Percentiles rank a stretch among this genome's conserved stretches.
Evolutionary conservation across 2,888 invertebrate genomes (phyloP).

Genomic region (Netelia virgata): DNA sequence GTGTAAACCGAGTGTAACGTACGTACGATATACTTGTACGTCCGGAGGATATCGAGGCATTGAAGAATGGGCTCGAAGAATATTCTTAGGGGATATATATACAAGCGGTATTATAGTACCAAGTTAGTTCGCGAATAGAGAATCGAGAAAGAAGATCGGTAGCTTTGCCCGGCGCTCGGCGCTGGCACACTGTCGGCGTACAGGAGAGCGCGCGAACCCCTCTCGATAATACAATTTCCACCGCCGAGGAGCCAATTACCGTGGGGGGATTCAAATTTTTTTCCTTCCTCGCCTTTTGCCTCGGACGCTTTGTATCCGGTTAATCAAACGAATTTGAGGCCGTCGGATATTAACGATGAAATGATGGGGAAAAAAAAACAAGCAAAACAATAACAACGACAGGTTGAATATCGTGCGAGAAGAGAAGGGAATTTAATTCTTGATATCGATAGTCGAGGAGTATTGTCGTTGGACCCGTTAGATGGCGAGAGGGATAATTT

Average conservation of each 20-base stretch:
- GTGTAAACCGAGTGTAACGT: conserved; percentile 13
- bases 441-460: conserved; percentile 5
- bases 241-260: conserved; percentile 58
- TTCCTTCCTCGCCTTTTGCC: neutral
- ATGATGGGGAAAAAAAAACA: neutral
- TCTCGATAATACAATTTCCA: conserved; percentile 56
- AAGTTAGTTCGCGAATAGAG: conserved; percentile 27
- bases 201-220: conserved; percentile 32
- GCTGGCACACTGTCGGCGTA: conserved; percentile 35
- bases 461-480: neutral
- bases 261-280: neutral
- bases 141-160: conserved; percentile 61
- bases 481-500: neutral
- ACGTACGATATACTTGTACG: conserved; percentile 63
- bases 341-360: conserved; percentile 25
- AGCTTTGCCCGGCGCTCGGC: conserved; percentile 41
- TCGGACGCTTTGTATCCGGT: conserved; percentile 15
- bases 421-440: neutral
- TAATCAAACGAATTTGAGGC: conserved; percentile 47
- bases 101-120: conserved; percentile 28
- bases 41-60: conserved; percentile 70
- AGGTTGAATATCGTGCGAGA: neutral
- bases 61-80: conserved; percentile 64
- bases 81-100: conserved; percentile 41
- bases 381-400: too few relatives aligned